Evolutionary conservation across 1,140 invertebrate genomes (phyloP).

Genomic region (roundworm (Caenorhabditis elegans)): DNA sequence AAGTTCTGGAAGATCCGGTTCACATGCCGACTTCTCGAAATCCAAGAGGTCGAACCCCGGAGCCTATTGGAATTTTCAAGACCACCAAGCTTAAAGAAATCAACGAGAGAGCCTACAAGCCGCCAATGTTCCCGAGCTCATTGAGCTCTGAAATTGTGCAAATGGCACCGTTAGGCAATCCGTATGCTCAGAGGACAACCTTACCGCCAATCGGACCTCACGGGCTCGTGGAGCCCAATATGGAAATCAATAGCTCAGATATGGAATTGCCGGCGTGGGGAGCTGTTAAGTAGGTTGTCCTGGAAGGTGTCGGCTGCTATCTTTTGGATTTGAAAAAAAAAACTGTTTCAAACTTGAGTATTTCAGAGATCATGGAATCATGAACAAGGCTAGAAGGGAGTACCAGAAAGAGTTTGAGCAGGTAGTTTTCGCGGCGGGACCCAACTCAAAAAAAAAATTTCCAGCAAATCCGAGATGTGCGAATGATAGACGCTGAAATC

Average conservation of each 20-base stretch:
- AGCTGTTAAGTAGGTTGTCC: background rate
- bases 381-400: background rate
- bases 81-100: background rate
- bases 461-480: background rate
- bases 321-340: no score
- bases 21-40: background rate
- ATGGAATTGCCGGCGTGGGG: slow-evolving; percentile 18
- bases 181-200: background rate
- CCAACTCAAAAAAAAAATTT: background rate
- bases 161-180: background rate
- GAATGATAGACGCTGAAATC: background rate
- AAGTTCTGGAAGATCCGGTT: background rate
- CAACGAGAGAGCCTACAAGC: background rate
- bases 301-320: no score
- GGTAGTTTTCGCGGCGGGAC: background rate
- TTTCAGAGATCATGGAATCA: background rate
- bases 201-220: background rate
- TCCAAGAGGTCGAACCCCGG: background rate
- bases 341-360: no score
- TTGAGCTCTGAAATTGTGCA: background rate
- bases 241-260: background rate
- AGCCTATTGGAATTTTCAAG: background rate
- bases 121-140: background rate
- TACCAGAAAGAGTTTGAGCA: slow-evolving; percentile 22
- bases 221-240: background rate